Evolutionary conservation across 2,888 invertebrate genomes (phyloP), one percentile per base, ranked within the genome.

Genomic region (Steinernema scapterisci): DNA sequence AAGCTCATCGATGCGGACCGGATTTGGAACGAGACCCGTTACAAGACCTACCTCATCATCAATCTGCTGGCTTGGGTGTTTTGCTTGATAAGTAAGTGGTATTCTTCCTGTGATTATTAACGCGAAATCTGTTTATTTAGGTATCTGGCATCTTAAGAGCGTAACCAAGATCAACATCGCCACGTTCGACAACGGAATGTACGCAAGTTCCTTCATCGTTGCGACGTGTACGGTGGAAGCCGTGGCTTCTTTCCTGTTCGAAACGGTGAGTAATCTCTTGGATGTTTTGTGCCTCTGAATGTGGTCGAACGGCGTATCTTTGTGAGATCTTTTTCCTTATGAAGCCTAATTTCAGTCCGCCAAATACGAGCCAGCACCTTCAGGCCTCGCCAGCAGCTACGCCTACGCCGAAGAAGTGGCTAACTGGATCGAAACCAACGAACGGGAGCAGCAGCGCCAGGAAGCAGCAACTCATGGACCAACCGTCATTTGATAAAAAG

Each of bases 211-310:
- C 11, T 27, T 63, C 25, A 16, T 63, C 31, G 19, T 38, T 5
- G 27, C 19, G 16, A 25, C 25, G 25, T 63, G 63, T 25, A 1
- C 31, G 16, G 63, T 63, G 7, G 63, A 63, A 25, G 16, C 27
- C 6, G 27, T 63, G 9, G 63, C 63, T 27, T 11, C 63, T 31
- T 63, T 63, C 63, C 38, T 63, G 5, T 63, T 63, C 63, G 63
- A 63, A 63, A 63, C 63, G 63, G 63, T 63, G 21, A 19, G 21
- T 19, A 13, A 1, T 11, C 48, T 7, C 19, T 54, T 54, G 21
- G 13, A 44, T 51, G 51, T 51, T 51, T 51, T 51, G 19, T 13
- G 51, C 11, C 9, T 9, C 51, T 19, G 7, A 44, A 16, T n/a
- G 45, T 51, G 6, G 51, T n/a, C 11, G 19, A 51, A 9, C 9